A percentile compares a stretch with the other conserved stretches of the same genome.
phyloP scores from a whole-genome alignment of 2,888 invertebrate species.

The Tetramorium bicarinatum region DNA sequence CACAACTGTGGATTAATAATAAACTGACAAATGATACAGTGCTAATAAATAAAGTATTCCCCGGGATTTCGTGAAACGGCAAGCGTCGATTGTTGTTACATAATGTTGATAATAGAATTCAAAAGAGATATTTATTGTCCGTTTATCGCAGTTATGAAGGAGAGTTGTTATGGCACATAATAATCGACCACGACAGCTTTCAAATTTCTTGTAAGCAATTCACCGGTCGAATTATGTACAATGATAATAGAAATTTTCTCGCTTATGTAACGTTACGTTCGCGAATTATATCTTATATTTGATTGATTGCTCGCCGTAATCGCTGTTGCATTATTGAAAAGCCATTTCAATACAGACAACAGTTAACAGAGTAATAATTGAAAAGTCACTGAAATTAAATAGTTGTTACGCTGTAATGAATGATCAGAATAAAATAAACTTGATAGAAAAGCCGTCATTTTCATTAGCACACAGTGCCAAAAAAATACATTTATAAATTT shows the following conservation, averaged over 20 bases:
- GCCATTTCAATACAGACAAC: not conserved
- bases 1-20: not conserved
- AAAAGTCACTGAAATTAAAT: not conserved
- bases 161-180: not conserved
- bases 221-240: not conserved
- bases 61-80: not conserved
- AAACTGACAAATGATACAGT: not conserved
- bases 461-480: not conserved
- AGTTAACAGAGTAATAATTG: not conserved
- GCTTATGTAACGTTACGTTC: not conserved
- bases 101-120: not conserved
- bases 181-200: no score
- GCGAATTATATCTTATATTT: not conserved
- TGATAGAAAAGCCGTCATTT: not conserved
- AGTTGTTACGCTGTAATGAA: not conserved
- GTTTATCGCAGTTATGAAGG: not conserved
- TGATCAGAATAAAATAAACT: not conserved
- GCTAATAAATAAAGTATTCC: not conserved
- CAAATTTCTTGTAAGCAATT: not conserved
- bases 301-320: not conserved
- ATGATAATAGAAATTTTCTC: not conserved
- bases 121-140: not conserved
- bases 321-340: constrained; percentile 1
- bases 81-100: not conserved
- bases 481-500: not conserved